Conservation (phyloP, 2,888 invertebrate species). For the Pristionchus japonicus region DNA sequence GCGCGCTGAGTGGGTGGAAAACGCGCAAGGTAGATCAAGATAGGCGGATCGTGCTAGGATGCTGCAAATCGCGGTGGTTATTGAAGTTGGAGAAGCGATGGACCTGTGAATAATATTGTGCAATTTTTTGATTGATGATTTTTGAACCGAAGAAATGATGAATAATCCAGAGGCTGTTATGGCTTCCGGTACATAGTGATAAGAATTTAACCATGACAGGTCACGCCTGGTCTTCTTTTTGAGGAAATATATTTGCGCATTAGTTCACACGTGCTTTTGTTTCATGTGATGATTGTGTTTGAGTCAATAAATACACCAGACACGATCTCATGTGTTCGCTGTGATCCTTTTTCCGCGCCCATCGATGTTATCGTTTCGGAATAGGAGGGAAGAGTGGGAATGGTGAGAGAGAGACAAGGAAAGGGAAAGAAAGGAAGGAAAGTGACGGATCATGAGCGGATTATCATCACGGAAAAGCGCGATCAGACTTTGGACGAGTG, state of each 20-base stretch:
- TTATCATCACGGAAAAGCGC: neutral
- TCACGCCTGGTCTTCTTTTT: neutral
- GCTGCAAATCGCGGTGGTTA: neutral
- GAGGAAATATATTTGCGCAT: neutral
- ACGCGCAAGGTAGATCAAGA: slow-evolving; percentile 25
- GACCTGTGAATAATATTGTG: neutral
- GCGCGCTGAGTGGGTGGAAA: neutral
- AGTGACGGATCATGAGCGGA: slow-evolving; percentile 6
- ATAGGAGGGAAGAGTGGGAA: neutral
- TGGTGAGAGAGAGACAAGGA: neutral
- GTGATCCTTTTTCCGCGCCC: neutral
- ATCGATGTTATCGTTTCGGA: slow-evolving; percentile 15
- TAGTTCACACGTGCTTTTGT: neutral
- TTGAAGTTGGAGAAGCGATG: neutral
- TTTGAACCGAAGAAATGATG: neutral
- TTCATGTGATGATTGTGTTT: neutral
- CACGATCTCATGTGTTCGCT: slow-evolving; percentile 4
- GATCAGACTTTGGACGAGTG: neutral
- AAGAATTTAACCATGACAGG: neutral
- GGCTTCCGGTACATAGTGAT: neutral
- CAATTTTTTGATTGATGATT: neutral
- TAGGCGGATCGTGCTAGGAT: neutral
- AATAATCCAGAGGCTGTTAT: neutral
- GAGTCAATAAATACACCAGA: neutral
- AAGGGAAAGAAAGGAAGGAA: neutral